Percentiles rank a stretch among this genome's conserved stretches.
phyloP scores from a whole-genome alignment of 2,888 invertebrate species.

The Dusona sp. region DNA sequence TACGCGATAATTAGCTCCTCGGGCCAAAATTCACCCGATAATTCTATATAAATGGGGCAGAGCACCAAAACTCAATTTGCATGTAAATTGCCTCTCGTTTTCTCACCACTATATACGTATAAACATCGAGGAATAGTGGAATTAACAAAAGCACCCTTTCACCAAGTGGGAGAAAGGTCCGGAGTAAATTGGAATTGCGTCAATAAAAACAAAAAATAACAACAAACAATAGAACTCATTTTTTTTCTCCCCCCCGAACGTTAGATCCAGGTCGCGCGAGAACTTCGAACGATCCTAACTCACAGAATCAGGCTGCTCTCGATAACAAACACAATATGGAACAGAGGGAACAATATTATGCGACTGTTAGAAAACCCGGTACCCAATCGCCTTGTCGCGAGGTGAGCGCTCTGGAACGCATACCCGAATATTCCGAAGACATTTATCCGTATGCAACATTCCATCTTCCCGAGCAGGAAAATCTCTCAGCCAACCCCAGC shows the following conservation, averaged over 20 bases:
- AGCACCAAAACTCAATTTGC: slow-evolving; percentile 59
- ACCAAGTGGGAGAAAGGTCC: slow-evolving; percentile 40
- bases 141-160: slow-evolving; percentile 45
- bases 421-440: slow-evolving; percentile 87
- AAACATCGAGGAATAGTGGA: not conserved
- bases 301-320: slow-evolving; percentile 82
- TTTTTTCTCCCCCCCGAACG: not conserved
- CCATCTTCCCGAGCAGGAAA: slow-evolving; percentile 87
- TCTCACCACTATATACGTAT: slow-evolving; percentile 8
- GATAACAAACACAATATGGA: slow-evolving; percentile 85
- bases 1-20: slow-evolving; percentile 57
- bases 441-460: slow-evolving; percentile 88
- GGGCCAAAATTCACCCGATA: slow-evolving; percentile 30
- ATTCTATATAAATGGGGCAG: slow-evolving; percentile 40
- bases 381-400: slow-evolving; percentile 84
- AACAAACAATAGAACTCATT: not conserved
- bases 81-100: slow-evolving; percentile 63
- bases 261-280: slow-evolving; percentile 78
- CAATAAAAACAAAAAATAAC: not conserved
- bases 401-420: slow-evolving; percentile 85
- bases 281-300: slow-evolving; percentile 80
- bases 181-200: slow-evolving; percentile 16
- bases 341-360: slow-evolving; percentile 86
- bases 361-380: slow-evolving; percentile 85
- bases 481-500: slow-evolving; percentile 85